Conservation (phyloP, 1,140 invertebrate species). For the Caenorhabditis tropicalis region DNA sequence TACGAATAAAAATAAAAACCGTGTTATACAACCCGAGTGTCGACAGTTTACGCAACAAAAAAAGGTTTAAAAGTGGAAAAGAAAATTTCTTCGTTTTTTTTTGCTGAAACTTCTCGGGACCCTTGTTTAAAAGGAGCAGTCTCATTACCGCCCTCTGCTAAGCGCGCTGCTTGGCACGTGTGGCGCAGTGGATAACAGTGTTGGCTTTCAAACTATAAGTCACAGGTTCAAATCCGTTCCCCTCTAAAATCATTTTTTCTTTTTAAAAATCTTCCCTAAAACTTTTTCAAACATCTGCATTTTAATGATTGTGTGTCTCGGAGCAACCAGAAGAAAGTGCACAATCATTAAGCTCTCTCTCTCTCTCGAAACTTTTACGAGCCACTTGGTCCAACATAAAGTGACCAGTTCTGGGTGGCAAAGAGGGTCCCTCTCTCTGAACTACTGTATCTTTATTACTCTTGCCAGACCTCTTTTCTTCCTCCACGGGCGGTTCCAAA, state of each 20-base stretch:
- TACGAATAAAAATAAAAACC: constrained; percentile 25
- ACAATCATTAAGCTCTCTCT: constrained; percentile 9
- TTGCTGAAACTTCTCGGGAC: not conserved
- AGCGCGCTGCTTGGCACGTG: too few relatives aligned
- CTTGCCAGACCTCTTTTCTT: too few relatives aligned
- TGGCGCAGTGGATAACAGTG: too few relatives aligned
- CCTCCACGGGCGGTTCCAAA: too few relatives aligned
- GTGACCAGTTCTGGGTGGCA: constrained; percentile 29
- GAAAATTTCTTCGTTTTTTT: not conserved
- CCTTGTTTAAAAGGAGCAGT: too few relatives aligned
- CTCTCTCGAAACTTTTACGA: not conserved
- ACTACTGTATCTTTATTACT: not conserved
- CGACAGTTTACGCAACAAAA: not conserved
- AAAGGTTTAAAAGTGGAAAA: not conserved
- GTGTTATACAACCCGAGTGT: constrained; percentile 22
- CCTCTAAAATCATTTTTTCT: not conserved
- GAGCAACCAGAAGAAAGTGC: not conserved
- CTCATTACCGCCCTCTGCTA: too few relatives aligned
- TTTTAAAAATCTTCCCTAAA: not conserved
- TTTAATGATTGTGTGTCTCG: not conserved
- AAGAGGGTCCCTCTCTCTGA: too few relatives aligned
- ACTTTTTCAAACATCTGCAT: not conserved
- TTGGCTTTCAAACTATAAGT: too few relatives aligned
- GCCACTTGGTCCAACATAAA: not conserved
- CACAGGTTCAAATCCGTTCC: too few relatives aligned